These are phyloP conservation scores for Tor tambroides DNA, from an alignment of 2,113 vertebrate species.

Conservation along the genomic window DNA sequence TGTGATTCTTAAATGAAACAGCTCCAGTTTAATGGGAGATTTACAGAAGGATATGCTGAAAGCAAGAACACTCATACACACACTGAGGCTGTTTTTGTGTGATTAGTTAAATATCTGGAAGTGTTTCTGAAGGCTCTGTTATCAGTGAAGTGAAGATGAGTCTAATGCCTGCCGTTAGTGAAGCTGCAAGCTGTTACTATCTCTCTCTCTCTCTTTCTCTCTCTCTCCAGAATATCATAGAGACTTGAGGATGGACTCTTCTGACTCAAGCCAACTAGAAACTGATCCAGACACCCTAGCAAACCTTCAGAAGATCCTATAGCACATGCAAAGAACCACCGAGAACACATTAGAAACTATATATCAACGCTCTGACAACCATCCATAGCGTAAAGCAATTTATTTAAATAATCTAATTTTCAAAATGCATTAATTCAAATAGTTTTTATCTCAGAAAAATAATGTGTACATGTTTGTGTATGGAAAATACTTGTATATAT, in stretches of 20 bases:
- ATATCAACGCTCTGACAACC: not conserved
- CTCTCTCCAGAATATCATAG: not conserved
- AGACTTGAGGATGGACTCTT: not conserved
- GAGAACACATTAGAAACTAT: not conserved
- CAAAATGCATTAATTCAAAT: no score
- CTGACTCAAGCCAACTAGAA: not conserved
- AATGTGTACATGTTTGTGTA: no score
- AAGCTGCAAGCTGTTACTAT: not conserved
- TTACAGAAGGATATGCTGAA: not conserved
- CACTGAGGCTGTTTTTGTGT: constrained; percentile 21
- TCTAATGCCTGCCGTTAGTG: not conserved
- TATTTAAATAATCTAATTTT: no score
- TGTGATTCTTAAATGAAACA: constrained; percentile 20
- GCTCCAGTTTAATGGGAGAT: constrained; percentile 20
- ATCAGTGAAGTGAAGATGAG: constrained; percentile 36
- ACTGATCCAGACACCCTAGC: no score
- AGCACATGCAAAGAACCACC: no score
- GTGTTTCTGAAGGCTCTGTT: constrained; percentile 18
- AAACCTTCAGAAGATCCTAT: no score
- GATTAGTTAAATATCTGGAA: constrained; percentile 23
- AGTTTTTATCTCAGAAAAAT: no score
- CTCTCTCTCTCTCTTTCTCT: constrained; percentile 28
- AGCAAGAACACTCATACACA: not conserved
- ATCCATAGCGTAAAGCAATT: not conserved
- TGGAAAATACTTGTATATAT: no score